phyloP scores from a whole-genome alignment of 2,113 vertebrate species.

The Globicephala melas region DNA sequence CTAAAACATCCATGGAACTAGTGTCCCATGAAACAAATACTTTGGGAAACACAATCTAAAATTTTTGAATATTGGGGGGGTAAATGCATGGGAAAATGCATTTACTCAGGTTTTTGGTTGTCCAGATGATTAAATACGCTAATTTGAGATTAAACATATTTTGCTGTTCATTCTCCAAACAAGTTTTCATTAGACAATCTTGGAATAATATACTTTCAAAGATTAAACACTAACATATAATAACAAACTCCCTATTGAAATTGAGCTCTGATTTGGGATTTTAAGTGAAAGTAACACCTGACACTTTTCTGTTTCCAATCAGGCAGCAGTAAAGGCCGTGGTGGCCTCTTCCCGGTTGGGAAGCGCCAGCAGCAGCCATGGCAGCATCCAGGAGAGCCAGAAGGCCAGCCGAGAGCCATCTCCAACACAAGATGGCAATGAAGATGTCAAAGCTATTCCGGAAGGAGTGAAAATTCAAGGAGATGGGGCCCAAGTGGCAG shows the following conservation, averaged over 20 bases:
- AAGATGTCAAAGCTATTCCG: neutral
- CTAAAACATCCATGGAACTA: neutral
- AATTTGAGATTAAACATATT: neutral
- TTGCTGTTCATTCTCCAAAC: neutral
- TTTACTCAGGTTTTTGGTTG: neutral
- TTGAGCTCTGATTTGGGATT: neutral
- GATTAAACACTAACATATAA: neutral
- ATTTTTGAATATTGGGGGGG: neutral
- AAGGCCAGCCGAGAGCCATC: conserved; percentile 75
- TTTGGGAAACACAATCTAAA: neutral
- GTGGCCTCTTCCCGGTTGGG: conserved; percentile 90
- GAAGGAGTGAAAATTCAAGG: neutral
- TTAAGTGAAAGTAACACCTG: neutral
- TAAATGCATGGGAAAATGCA: neutral
- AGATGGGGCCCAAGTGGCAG: neutral
- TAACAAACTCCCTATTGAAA: neutral
- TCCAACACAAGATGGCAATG: neutral
- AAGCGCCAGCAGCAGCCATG: conserved; percentile 82
- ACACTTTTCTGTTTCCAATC: conserved; percentile 19
- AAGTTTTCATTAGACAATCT: neutral
- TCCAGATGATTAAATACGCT: neutral
- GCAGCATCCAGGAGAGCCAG: conserved; percentile 75
- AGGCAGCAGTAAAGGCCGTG: conserved; percentile 92
- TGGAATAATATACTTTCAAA: neutral
- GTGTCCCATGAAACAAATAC: neutral